phyloP scores from a whole-genome alignment of 2,113 vertebrate species.

The Rattus norvegicus region DNA sequence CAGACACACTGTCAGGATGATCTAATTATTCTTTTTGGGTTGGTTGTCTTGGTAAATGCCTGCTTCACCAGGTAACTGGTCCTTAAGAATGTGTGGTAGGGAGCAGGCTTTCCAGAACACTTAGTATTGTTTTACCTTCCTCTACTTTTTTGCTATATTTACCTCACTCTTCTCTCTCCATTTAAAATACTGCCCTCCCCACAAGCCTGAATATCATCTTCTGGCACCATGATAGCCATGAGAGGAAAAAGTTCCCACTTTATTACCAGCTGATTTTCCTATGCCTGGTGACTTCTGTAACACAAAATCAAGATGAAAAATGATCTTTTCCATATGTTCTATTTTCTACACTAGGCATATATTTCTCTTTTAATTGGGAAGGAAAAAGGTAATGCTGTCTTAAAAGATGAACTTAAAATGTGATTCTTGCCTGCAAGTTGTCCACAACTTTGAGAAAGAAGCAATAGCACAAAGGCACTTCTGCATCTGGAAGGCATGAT shows the following conservation, averaged over 20 bases:
- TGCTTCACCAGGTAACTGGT: no score
- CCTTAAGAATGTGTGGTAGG: no score
- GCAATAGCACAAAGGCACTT: neutral
- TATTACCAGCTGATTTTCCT: neutral
- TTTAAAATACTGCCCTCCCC: neutral
- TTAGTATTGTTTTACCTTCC: neutral
- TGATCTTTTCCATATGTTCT: neutral
- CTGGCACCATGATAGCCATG: neutral
- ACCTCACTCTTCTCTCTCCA: neutral
- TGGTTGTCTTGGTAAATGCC: no score
- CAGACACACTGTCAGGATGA: no score
- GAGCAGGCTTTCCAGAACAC: neutral
- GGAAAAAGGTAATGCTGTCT: neutral
- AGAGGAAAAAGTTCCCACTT: no score
- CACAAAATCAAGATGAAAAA: neutral
- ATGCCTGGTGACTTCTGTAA: neutral
- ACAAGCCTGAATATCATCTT: neutral
- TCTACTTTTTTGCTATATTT: neutral
- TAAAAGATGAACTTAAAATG: constrained; percentile 22
- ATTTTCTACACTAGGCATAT: constrained; percentile 10
- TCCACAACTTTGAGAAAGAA: neutral
- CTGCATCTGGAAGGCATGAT: neutral
- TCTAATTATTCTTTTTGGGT: no score
- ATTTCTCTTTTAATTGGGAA: neutral
- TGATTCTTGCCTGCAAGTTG: neutral